These are phyloP conservation scores for Melinopterus prodromus DNA, from an alignment of 2,888 invertebrate genomes.

Conservation along the genomic window DNA sequence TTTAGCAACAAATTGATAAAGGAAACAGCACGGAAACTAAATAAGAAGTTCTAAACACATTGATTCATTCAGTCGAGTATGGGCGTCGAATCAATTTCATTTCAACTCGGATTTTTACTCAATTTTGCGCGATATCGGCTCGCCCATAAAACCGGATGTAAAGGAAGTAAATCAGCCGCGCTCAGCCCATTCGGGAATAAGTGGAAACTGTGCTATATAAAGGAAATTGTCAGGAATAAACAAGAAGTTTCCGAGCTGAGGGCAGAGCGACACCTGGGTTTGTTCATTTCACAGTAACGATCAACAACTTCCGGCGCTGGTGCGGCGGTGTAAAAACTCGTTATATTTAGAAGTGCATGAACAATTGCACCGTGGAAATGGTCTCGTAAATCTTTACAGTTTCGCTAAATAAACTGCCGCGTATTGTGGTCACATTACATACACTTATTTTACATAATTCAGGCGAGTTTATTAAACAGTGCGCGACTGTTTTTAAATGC, in stretches of 20 bases:
- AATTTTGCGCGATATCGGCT: not conserved
- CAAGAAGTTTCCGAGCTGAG: constrained; percentile 46
- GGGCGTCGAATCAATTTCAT: not conserved
- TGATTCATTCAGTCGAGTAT: constrained; percentile 8
- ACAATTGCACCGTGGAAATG: constrained; percentile 48
- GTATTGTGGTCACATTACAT: constrained; percentile 25
- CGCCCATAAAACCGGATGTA: not conserved
- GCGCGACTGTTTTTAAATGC: constrained; percentile 13
- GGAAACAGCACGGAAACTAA: not conserved
- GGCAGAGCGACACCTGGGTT: constrained; percentile 47
- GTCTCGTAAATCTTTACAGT: constrained; percentile 47
- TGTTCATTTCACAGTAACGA: constrained; percentile 49
- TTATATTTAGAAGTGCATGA: constrained; percentile 51
- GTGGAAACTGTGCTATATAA: constrained; percentile 32
- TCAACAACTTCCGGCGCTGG: constrained; percentile 46
- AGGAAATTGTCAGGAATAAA: constrained; percentile 41
- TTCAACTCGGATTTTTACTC: not conserved
- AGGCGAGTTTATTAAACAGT: constrained; percentile 33
- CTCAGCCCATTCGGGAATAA: not conserved
- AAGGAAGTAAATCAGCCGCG: constrained; percentile 4
- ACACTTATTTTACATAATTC: constrained; percentile 33
- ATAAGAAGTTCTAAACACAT: not conserved
- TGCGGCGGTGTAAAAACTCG: constrained; percentile 46
- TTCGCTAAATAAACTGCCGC: constrained; percentile 44
- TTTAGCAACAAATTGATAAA: not conserved